phyloP scores from a whole-genome alignment of 2,888 invertebrate species.

The Stratiomys singularior region DNA sequence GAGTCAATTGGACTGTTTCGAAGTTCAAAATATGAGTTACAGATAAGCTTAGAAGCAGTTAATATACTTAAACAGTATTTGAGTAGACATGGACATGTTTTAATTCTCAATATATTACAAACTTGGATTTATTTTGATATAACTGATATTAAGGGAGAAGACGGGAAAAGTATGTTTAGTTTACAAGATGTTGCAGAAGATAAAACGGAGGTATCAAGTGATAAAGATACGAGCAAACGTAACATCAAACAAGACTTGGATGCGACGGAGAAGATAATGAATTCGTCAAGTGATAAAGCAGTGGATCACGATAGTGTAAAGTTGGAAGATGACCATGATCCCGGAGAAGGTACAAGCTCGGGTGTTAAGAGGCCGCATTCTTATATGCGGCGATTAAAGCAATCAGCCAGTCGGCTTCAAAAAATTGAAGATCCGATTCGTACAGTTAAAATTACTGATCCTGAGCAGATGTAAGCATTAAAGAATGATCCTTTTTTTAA shows the following conservation, averaged over 20 bases:
- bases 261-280: background rate
- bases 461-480: conserved; percentile 50
- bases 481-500: background rate
- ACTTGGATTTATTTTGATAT: conserved; percentile 74
- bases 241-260: conserved; percentile 30
- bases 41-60: conserved; percentile 74
- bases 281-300: background rate
- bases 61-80: conserved; percentile 73
- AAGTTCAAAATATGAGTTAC: conserved; percentile 77
- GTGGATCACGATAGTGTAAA: conserved; percentile 20
- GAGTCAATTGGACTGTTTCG: conserved; percentile 66
- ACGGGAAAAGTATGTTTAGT: conserved; percentile 51
- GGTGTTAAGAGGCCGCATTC: conserved; percentile 21
- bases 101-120: conserved; percentile 74
- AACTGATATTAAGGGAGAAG: conserved; percentile 65
- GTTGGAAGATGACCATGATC: background rate
- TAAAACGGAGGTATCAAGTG: background rate
- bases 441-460: conserved; percentile 53
- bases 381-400: conserved; percentile 42
- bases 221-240: conserved; percentile 4
- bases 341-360: conserved; percentile 4
- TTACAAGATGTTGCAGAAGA: conserved; percentile 34
- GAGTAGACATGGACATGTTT: conserved; percentile 75
- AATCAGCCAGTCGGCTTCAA: conserved; percentile 38
- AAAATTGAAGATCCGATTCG: conserved; percentile 51